Conservation (phyloP, 2,888 invertebrate species). For the Cyaniris semiargus region DNA sequence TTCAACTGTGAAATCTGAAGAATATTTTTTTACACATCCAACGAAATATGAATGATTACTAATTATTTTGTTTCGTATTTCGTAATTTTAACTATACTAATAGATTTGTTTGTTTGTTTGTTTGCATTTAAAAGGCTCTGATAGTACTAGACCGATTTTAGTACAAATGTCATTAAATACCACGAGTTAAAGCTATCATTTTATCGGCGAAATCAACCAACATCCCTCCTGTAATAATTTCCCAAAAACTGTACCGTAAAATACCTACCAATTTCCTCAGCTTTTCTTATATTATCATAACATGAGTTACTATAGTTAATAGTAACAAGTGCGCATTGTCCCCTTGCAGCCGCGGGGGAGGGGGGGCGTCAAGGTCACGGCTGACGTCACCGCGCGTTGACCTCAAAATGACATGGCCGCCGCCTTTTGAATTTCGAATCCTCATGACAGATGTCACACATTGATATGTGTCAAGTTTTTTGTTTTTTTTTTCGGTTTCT, state of each 20-base stretch:
- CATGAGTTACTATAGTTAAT: slow-evolving; percentile 6
- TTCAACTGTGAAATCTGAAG: background rate
- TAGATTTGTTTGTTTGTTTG: background rate
- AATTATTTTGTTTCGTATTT: background rate
- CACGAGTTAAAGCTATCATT: too few species aligned
- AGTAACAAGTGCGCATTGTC: slow-evolving; percentile 15
- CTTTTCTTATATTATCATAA: background rate
- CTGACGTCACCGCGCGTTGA: slow-evolving; percentile 77
- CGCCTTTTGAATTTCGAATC: slow-evolving; percentile 44
- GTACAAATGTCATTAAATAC: too few species aligned
- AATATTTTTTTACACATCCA: background rate
- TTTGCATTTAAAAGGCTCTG: background rate
- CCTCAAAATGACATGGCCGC: slow-evolving; percentile 62
- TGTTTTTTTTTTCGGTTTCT: background rate
- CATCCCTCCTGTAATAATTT: too few species aligned
- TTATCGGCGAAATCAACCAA: too few species aligned
- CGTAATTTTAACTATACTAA: background rate
- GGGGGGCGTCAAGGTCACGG: slow-evolving; percentile 74
- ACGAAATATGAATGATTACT: background rate
- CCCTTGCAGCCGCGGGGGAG: slow-evolving; percentile 39
- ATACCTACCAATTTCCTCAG: too few species aligned
- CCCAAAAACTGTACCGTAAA: too few species aligned
- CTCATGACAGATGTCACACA: slow-evolving; percentile 40
- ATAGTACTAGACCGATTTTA: too few species aligned
- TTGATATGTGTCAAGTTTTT: slow-evolving; percentile 35